Evolutionary conservation across 1,140 invertebrate genomes (phyloP), one percentile per base, ranked within the genome.

Genomic region (Megalonaias nervosa): DNA sequence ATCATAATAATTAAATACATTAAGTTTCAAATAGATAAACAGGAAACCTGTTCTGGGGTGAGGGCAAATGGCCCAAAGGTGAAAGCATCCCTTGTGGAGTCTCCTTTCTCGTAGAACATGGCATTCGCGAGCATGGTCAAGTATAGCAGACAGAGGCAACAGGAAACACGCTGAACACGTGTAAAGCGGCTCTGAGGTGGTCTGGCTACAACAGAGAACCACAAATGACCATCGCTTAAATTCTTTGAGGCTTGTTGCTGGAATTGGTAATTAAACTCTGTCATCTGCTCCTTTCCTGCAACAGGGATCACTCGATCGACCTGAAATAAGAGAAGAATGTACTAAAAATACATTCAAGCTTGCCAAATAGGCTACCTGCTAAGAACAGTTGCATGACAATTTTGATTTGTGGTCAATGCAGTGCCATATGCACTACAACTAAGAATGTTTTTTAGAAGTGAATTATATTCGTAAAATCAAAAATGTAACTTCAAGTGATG

Each of bases 111-210:
- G 81, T 93, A 93, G 86, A 92, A 93, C 92, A 93, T 92, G 55
- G 92, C 92, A 82, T 93, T 93, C 19, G 91, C 88, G 75, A 93
- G 77, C 93, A 93, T 93, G 58, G 91, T 91, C 1, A 93, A 82
- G 68, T 91, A 93, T 9, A 93, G 86, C n/a, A 93, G 88, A 64
- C 91, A 91, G 77, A 93, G 89, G 80, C 92, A 93, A 67, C 92
- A 92, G 12, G 92, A 92, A n/a, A 93, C 89, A 58, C 93, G 81
- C 86, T 93, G 91, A 13, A 88, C 77, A 31, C 87, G 82, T 4
- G 92, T 93, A 79, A 93, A 93, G 48, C 92, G 84, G 64, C 91
- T 92, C 61, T 91, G 85, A 9, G 92, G 90, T 17, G 93, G 92
- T 56, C 93, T 82, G 56, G 92, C 88, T 80, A 93, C 91, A 11